Evolutionary conservation across 2,888 invertebrate genomes (phyloP).

Genomic region (Aspidiotus destructor): DNA sequence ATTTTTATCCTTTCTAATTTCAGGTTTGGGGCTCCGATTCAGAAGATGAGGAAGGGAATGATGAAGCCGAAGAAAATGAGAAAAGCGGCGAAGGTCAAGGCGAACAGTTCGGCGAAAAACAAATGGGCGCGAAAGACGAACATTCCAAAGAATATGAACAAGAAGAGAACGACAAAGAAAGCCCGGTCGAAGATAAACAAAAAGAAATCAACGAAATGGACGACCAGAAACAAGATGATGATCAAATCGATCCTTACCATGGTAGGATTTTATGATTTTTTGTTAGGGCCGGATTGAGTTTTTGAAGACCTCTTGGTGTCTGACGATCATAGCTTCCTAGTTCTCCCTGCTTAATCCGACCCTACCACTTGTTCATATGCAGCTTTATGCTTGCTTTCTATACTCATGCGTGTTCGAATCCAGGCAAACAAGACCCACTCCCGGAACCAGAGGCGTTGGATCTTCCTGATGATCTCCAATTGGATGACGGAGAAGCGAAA

Average conservation of each 20-base stretch:
- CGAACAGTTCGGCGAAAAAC: slow-evolving; percentile 56
- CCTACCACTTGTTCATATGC: not conserved
- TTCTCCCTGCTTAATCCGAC: not conserved
- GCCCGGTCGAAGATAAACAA: slow-evolving; percentile 49
- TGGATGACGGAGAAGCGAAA: slow-evolving; percentile 61
- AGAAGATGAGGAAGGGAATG: slow-evolving; percentile 55
- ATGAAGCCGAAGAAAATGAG: slow-evolving; percentile 44
- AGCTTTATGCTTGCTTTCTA: not conserved
- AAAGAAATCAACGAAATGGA: slow-evolving; percentile 74
- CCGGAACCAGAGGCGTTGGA: slow-evolving; percentile 80
- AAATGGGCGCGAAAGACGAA: slow-evolving; percentile 66
- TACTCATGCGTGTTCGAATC: not conserved
- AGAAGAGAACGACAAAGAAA: slow-evolving; percentile 50
- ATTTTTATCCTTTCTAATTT: slow-evolving; percentile 10
- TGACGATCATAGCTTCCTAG: not conserved
- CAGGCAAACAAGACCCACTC: slow-evolving; percentile 54
- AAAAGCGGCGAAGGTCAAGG: slow-evolving; percentile 42
- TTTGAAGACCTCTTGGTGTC: not conserved
- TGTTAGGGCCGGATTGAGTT: not conserved
- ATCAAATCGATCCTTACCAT: slow-evolving; percentile 73
- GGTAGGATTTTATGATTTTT: slow-evolving; percentile 44
- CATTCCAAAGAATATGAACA: slow-evolving; percentile 46
- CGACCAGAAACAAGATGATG: slow-evolving; percentile 64
- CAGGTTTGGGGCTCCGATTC: slow-evolving; percentile 54
- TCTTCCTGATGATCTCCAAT: slow-evolving; percentile 72